Conservation (phyloP, 2,888 invertebrate genomes). For the Argyra leucocephala region DNA sequence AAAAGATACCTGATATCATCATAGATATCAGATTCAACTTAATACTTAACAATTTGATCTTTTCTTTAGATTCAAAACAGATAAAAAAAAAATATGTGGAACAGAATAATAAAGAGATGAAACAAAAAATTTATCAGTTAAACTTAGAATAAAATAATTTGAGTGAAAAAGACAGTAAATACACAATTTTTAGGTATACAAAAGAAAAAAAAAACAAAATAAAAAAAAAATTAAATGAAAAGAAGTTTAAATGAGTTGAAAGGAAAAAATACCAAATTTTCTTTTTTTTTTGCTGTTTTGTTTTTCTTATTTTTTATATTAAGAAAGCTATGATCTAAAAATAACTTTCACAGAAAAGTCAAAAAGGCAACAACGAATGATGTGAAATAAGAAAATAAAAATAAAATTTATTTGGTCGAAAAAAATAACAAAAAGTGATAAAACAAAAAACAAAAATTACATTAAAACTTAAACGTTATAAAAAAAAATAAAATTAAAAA, state of each 20-base stretch:
- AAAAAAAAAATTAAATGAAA: background rate
- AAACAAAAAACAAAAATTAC: no score
- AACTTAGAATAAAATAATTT: no score
- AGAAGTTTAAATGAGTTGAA: background rate
- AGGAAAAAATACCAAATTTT: background rate
- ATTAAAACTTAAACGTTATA: background rate
- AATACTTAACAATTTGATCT: no score
- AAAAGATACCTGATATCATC: no score
- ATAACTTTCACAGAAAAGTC: background rate
- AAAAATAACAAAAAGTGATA: no score
- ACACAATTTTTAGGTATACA: no score
- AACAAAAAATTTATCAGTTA: no score
- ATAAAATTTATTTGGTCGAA: background rate
- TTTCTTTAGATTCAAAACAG: background rate
- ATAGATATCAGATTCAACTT: no score
- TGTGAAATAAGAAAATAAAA: background rate
- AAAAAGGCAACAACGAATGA: background rate
- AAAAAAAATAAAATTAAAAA: background rate
- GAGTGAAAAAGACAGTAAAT: no score
- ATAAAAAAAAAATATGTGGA: background rate
- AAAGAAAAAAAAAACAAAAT: background rate
- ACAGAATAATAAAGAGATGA: background rate
- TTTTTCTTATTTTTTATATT: background rate
- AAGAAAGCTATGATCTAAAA: background rate
- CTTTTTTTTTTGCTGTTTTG: background rate